Conservation (phyloP, 64 coral and sea anemone species). For the Hydrozoanthus tunicans region DNA sequence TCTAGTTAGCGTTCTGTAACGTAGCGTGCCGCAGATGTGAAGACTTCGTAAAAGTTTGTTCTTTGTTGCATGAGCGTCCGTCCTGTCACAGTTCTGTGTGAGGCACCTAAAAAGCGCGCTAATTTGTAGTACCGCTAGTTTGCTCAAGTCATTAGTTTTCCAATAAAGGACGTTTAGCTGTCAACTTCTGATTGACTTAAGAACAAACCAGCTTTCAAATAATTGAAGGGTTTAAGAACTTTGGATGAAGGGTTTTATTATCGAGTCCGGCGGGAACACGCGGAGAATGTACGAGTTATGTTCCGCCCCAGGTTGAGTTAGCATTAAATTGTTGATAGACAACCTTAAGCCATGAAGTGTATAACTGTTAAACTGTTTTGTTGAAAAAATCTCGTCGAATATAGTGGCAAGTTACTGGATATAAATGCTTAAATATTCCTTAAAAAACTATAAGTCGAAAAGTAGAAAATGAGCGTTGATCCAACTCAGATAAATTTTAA, state of each 20-base stretch:
- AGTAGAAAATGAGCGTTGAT: constrained; percentile 16
- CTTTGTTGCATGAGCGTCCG: neutral
- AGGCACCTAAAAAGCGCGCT: constrained; percentile 7
- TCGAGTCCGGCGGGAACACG: neutral
- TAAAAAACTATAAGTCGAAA: neutral
- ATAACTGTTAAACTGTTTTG: neutral
- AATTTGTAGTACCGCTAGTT: constrained; percentile 38
- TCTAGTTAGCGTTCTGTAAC: no score
- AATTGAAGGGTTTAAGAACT: constrained; percentile 29
- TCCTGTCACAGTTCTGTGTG: neutral
- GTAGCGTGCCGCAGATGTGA: no score
- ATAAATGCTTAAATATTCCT: constrained; percentile 1
- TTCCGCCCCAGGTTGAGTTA: neutral
- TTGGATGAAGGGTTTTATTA: neutral
- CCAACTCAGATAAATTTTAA: constrained; percentile 4
- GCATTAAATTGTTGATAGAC: constrained; percentile 1
- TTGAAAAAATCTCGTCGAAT: neutral
- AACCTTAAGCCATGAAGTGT: neutral
- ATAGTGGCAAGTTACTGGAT: neutral
- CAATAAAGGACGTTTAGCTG: constrained; percentile 54
- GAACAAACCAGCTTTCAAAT: constrained; percentile 18
- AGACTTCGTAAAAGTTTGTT: no score
- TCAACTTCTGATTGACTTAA: constrained; percentile 53
- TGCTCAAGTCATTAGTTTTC: constrained; percentile 48
- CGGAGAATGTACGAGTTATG: neutral